These are phyloP conservation scores for Oikopleura vanhoeffeni DNA, from an alignment of 23 tunicate species.

Conservation along the genomic window DNA sequence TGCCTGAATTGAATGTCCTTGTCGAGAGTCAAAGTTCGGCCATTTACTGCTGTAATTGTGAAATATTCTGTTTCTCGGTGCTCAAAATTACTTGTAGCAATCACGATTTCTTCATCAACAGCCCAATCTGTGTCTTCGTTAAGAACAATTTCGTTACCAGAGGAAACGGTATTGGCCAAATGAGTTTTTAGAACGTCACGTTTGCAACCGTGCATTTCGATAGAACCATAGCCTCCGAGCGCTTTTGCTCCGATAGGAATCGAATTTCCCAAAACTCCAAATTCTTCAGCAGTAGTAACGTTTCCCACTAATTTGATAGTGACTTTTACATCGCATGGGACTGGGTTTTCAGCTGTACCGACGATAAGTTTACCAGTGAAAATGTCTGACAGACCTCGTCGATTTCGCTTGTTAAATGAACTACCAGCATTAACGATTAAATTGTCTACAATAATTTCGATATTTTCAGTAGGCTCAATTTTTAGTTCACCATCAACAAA, in stretches of 20 bases:
- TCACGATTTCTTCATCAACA: conserved; percentile 66
- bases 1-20: not conserved
- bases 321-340: not conserved
- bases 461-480: not conserved
- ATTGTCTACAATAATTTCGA: not conserved
- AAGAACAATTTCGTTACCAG: conserved; percentile 27
- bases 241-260: conserved; percentile 15
- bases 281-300: not conserved
- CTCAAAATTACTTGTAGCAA: conserved; percentile 28
- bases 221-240: not conserved
- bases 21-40: not conserved
- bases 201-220: conserved; percentile 12
- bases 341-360: not conserved
- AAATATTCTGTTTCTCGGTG: not conserved
- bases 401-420: not conserved
- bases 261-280: not conserved
- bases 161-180: conserved; percentile 30
- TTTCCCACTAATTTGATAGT: not conserved
- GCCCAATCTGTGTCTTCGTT: conserved; percentile 41
- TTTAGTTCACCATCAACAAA: not conserved
- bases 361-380: conserved; percentile 3
- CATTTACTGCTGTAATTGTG: not conserved
- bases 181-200: conserved; percentile 24
- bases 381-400: not conserved
- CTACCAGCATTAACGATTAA: not conserved